These are phyloP conservation scores for Lepisosteus osseus DNA, from an alignment of 2,113 vertebrate genomes.

Conservation along the genomic window DNA sequence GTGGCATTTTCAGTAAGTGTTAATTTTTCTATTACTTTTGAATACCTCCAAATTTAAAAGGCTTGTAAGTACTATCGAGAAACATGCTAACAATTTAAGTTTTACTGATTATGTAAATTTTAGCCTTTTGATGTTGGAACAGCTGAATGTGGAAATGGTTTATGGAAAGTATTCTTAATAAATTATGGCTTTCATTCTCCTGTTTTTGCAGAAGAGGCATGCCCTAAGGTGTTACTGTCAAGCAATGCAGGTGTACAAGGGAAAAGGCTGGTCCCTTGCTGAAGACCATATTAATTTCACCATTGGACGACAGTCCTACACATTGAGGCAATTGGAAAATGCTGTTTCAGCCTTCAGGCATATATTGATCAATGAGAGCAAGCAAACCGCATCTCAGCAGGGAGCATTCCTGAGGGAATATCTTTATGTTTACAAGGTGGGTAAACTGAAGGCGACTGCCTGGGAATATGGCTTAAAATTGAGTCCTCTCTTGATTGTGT, in stretches of 20 bases:
- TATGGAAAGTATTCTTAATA: too few relatives aligned
- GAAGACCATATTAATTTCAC: conserved; percentile 99
- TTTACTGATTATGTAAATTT: too few relatives aligned
- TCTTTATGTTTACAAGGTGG: conserved; percentile 93
- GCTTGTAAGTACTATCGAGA: too few relatives aligned
- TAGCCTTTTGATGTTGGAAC: too few relatives aligned
- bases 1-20: too few relatives aligned
- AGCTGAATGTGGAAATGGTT: too few relatives aligned
- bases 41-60: too few relatives aligned
- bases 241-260: conserved; percentile 97
- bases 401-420: conserved; percentile 92
- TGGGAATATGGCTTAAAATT: too few relatives aligned
- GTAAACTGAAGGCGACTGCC: neutral
- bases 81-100: too few relatives aligned
- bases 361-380: conserved; percentile 92
- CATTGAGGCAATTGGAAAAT: conserved; percentile 81
- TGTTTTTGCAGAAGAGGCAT: conserved; percentile 76
- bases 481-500: too few relatives aligned
- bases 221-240: conserved; percentile 95
- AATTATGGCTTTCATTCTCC: too few relatives aligned
- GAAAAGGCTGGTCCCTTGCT: conserved; percentile 91
- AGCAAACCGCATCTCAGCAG: conserved; percentile 88
- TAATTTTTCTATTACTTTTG: too few relatives aligned
- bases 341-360: conserved; percentile 89
- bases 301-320: conserved; percentile 93